Evolutionary conservation across 2,888 invertebrate genomes (phyloP), one percentile per base, ranked within the genome.

Genomic region (Ormyrus labotus): DNA sequence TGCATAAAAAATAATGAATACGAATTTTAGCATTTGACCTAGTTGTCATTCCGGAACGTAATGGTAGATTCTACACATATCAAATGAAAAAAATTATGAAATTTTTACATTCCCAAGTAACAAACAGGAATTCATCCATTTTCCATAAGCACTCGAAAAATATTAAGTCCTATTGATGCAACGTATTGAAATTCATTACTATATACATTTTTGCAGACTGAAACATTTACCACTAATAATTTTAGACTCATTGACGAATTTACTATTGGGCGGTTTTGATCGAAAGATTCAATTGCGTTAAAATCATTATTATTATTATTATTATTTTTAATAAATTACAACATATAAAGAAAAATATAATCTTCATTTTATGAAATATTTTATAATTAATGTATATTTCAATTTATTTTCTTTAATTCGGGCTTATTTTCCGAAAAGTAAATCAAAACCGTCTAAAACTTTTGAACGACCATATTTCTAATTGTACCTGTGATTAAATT

Each of bases 121-220:
- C 2, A n/a, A 53, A 55, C 60, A 50, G 3, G 51, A 57, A 78
- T 50, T 19, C 19, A 19, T 19, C 6, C 11, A 63, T 69, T 13
- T 60, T 77, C 63, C 80, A 73, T 72, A n/a, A 68, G 76, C 72
- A 81, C 80, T 81, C 80, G 76, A 77, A 77, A 80, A 61, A 77
- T 60, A 48, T 51, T 34, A 69, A 60, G 48, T 13, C 48, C 13
- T 13, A 70, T 19, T 19, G n/a, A 53, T 55, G 34, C n/a, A 45
- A 53, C 13, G 8, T n/a, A 47, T n/a, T 57, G 11, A 68, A 68
- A 55, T 13, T 5, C 3, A 68, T 68, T 19, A 47, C 47, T 13
- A 68, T 34, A 68, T 55, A 74, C 69, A 79, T 60, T n/a, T 53
- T 65, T 70, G 65, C 80, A 80, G 80, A 75, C 74, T 75, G 80